Evolutionary conservation across 1,140 invertebrate species (phyloP), one percentile per base, ranked within the genome.

Genomic region (Drosophila grimshawi): DNA sequence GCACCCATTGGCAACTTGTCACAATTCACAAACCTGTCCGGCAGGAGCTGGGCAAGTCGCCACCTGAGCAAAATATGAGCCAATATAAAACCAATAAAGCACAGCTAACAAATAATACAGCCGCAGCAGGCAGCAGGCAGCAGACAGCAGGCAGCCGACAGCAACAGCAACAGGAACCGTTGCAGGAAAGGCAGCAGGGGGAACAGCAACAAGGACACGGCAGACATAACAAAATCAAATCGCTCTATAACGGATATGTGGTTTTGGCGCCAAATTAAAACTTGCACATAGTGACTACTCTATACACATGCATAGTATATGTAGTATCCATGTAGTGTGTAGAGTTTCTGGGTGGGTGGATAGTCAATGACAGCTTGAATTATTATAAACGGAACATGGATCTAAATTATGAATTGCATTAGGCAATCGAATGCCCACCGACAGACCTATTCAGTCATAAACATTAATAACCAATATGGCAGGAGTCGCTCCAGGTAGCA

Each of bases 391-490:
- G 73, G 55, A 69, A 60, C 57, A 35, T 45, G 56, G 57, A 89
- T 85, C 82, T 67, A 72, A 89, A 85, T 89, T 89, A 79, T 85
- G 69, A 79, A 88, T 80, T 80, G 74, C 69, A 83, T 78, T 72
- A 57, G 76, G 68, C 82, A 56, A 88, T 88, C 80, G 79, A 80
- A 71, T 60, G 80, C 67, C 56, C 3, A 65, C 62, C 37, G 37
- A 76, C 62, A 30, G 66, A 76, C 53, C 51, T n/a, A 43, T n/a
- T 43, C 35, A 61, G 67, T 63, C 80, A 89, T 81, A 85, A 85
- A 81, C 85, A 89, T 89, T 89, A 89, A 89, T 89, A 89, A 81
- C 80, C 81, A 83, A 89, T 83, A 89, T 85, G 80, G 63, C 76
- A 74, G 53, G 35, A 29, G 64, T 37, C 52, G 43, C 32, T 30